Conservation (phyloP, 2,888 invertebrate genomes). For the Andrena fulva region DNA sequence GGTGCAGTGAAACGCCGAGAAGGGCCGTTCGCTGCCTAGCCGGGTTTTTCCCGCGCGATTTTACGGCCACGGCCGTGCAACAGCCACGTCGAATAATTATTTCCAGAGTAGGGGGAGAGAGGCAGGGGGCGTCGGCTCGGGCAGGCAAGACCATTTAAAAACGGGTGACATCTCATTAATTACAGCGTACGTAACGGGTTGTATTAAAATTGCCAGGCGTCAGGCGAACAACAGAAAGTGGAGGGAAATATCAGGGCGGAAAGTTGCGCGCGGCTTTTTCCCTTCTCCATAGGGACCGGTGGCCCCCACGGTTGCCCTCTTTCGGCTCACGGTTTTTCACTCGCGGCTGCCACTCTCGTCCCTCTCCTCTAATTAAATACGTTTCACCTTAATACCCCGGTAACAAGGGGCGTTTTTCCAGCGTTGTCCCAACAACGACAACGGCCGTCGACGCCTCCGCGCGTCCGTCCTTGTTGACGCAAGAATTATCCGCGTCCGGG, state of each 20-base stretch:
- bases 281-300: not conserved
- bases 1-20: no score
- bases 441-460: not conserved
- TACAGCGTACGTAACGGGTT: conserved; percentile 21
- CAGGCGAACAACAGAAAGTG: not conserved
- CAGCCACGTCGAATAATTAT: conserved; percentile 43
- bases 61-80: not conserved
- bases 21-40: conserved; percentile 3
- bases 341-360: not conserved
- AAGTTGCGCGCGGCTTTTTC: conserved; percentile 11
- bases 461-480: conserved; percentile 23
- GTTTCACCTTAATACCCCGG: conserved; percentile 27
- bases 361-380: conserved; percentile 41
- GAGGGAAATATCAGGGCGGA: conserved; percentile 7
- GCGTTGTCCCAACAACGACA: not conserved
- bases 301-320: conserved; percentile 5
- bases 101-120: conserved; percentile 15
- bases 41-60: not conserved
- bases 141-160: conserved; percentile 22
- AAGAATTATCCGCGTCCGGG: conserved; percentile 32
- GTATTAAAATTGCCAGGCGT: conserved; percentile 37
- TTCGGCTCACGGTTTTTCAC: conserved; percentile 6
- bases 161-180: conserved; percentile 47
- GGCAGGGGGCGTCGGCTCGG: not conserved
- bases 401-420: conserved; percentile 32